Percentiles rank a stretch among this genome's conserved stretches.
Evolutionary conservation across 1,140 invertebrate genomes (phyloP).

Genomic region (Saxidomus purpurata): DNA sequence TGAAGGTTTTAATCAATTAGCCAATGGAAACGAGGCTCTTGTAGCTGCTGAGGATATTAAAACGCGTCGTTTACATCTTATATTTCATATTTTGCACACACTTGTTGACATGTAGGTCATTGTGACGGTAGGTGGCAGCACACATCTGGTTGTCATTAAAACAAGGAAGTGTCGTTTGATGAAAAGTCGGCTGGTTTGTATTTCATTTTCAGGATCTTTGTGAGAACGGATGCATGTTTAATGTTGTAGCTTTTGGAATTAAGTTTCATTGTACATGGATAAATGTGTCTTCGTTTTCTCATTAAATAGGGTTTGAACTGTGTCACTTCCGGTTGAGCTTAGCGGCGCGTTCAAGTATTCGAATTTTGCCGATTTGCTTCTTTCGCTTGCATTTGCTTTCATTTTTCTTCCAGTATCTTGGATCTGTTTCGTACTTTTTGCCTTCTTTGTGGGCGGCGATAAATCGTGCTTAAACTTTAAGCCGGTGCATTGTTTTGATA

Average conservation of each 20-base stretch:
- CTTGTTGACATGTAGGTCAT: conserved; percentile 36
- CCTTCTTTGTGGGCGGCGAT: background rate
- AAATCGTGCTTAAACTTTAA: background rate
- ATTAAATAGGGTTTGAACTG: background rate
- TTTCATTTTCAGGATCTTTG: conserved; percentile 26
- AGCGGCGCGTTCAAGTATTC: background rate
- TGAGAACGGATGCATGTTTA: background rate
- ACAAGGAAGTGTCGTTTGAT: conserved; percentile 33
- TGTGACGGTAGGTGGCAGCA: conserved; percentile 25
- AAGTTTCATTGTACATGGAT: background rate
- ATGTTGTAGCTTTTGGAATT: background rate
- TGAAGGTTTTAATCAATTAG: conserved; percentile 12
- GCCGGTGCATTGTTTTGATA: background rate
- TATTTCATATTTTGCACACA: conserved; percentile 45
- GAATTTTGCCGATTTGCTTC: background rate
- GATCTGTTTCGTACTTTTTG: background rate
- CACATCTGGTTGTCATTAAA: conserved; percentile 8
- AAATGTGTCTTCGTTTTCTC: background rate
- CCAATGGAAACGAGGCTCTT: conserved; percentile 4
- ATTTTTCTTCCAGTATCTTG: background rate
- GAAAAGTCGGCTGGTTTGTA: background rate
- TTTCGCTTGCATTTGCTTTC: background rate
- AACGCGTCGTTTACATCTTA: conserved; percentile 20
- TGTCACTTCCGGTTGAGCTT: background rate
- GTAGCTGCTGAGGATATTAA: conserved; percentile 21